Conservation (phyloP, 2,888 invertebrate species). For the Lepidochitona cinerea region DNA sequence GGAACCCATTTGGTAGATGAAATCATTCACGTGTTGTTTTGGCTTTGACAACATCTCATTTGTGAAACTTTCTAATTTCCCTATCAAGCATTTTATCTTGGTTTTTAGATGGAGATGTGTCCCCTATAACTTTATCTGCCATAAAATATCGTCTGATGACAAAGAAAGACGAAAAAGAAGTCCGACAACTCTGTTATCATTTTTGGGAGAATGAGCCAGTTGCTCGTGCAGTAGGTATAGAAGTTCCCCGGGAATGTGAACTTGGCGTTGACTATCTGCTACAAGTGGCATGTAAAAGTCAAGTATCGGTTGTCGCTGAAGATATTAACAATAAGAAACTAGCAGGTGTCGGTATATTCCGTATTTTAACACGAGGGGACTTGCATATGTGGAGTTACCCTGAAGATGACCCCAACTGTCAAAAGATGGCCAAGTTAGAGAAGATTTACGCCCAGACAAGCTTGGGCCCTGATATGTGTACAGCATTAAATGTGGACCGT, state of each 20-base stretch:
- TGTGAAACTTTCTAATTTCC: too few species aligned
- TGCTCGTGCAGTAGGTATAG: not conserved
- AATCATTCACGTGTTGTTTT: too few species aligned
- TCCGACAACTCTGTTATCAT: not conserved
- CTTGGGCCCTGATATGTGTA: not conserved
- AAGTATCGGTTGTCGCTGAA: not conserved
- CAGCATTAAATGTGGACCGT: not conserved
- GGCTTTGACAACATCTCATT: too few species aligned
- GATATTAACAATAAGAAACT: not conserved
- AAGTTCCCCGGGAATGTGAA: constrained; percentile 1
- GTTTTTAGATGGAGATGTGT: too few species aligned
- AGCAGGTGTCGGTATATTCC: not conserved
- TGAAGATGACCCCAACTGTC: not conserved
- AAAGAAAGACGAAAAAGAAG: not conserved
- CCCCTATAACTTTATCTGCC: too few species aligned
- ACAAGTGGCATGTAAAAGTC: not conserved
- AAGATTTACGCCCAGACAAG: not conserved
- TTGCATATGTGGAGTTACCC: not conserved
- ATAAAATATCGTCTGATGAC: not conserved
- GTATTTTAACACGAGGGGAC: not conserved
- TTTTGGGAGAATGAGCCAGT: not conserved
- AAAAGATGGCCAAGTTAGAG: not conserved
- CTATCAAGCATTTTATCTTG: too few species aligned
- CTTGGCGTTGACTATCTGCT: not conserved
- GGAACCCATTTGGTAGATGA: too few species aligned